phyloP scores from a whole-genome alignment of 2,113 vertebrate species.

The Cichladusa arquata region DNA sequence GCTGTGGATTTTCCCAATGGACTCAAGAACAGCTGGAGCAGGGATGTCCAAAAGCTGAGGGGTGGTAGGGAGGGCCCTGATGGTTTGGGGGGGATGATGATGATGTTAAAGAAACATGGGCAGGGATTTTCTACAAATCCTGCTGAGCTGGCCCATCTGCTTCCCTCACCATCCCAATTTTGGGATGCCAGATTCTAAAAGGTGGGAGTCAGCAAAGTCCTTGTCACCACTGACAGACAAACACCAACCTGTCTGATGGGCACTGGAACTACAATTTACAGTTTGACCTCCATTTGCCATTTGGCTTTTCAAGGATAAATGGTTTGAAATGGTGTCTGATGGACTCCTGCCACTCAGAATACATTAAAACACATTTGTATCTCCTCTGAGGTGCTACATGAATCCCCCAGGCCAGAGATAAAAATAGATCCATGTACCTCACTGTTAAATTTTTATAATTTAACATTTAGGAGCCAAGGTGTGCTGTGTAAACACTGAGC shows the following conservation, averaged over 20 bases:
- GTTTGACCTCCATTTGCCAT: background rate
- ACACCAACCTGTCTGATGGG: background rate
- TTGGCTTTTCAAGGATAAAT: background rate
- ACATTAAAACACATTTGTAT: background rate
- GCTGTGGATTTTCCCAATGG: background rate
- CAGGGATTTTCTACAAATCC: background rate
- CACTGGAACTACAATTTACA: no score
- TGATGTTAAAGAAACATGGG: background rate
- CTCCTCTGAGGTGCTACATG: background rate
- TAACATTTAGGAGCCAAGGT: background rate
- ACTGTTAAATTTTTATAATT: background rate
- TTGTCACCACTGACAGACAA: background rate
- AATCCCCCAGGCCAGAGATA: background rate
- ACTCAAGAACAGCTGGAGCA: background rate
- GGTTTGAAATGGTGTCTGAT: background rate
- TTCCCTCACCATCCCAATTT: rapidly evolving
- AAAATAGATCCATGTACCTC: background rate
- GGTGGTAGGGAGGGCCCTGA: background rate
- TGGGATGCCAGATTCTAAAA: background rate
- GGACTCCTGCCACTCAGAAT: background rate
- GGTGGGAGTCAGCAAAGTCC: background rate
- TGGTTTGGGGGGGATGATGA: background rate
- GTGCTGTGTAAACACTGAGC: background rate
- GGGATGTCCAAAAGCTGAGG: background rate
- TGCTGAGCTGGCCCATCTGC: background rate